Percentiles rank a stretch among this genome's conserved stretches.
These are phyloP conservation scores for Notolabrus celidotus DNA, from an alignment of 2,797 vertebrate species.

Conservation along the genomic window DNA sequence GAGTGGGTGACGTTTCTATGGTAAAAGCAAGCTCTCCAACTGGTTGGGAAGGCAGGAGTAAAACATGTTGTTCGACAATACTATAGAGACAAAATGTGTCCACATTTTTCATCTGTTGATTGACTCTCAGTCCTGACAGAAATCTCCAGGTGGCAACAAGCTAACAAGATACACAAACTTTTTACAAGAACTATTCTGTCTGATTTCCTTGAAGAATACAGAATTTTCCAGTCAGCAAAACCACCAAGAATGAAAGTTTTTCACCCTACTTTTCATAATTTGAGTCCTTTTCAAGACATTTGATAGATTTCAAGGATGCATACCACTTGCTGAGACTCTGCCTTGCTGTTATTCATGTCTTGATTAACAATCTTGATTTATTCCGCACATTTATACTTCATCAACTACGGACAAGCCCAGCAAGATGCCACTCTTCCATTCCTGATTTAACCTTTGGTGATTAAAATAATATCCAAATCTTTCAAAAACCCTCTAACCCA, in stretches of 20 bases:
- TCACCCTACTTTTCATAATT: constrained; percentile 3
- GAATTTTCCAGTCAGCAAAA: background rate
- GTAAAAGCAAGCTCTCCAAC: constrained; percentile 68
- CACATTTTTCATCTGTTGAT: constrained; percentile 15
- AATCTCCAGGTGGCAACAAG: constrained; percentile 24
- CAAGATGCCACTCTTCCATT: constrained; percentile 4
- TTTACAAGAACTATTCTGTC: background rate
- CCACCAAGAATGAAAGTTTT: constrained; percentile 9
- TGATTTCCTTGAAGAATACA: background rate
- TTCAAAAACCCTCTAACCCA: constrained; percentile 1
- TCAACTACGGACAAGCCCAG: constrained; percentile 4
- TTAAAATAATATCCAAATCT: constrained; percentile 9
- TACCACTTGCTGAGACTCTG: background rate
- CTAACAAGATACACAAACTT: constrained; percentile 3
- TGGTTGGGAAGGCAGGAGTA: constrained; percentile 46
- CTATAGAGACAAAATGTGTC: constrained; percentile 36
- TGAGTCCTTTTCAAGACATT: constrained; percentile 1
- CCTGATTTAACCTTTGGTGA: constrained; percentile 15
- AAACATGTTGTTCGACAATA: constrained; percentile 19
- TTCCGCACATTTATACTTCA: background rate
- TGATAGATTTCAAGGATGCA: constrained; percentile 2
- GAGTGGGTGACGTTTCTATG: constrained; percentile 82
- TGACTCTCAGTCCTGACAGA: constrained; percentile 6
- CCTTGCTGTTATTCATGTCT: constrained; percentile 1
- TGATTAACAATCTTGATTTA: background rate